Evolutionary conservation across 2,113 vertebrate genomes (phyloP).

Genomic region (Hydropotes inermis): DNA sequence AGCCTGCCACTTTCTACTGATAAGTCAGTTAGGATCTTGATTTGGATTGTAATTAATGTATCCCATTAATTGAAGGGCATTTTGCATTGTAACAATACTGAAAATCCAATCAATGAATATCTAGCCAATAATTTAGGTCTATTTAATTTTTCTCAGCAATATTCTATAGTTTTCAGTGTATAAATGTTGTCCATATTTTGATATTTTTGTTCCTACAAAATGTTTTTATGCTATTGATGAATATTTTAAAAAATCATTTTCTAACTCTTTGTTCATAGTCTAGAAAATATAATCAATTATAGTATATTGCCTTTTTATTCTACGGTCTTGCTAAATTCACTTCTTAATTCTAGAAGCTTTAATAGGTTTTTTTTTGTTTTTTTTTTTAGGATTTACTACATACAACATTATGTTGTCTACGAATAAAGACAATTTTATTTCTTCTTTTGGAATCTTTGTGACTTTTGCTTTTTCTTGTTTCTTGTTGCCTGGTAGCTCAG

Average conservation of each 20-base stretch:
- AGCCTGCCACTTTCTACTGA: neutral
- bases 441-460: too few relatives aligned
- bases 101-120: too few relatives aligned
- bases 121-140: neutral
- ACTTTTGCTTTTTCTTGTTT: neutral
- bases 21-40: neutral
- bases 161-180: neutral
- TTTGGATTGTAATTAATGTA: neutral
- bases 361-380: neutral
- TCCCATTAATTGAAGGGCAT: neutral
- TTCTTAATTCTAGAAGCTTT: neutral
- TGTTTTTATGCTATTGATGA: neutral
- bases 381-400: neutral
- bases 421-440: neutral
- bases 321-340: neutral
- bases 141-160: neutral
- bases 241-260: neutral
- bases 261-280: neutral
- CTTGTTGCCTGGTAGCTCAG: neutral
- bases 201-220: neutral
- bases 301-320: neutral
- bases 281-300: neutral
- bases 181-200: fast-evolving
- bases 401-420: neutral
- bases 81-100: fast-evolving